Conservation (phyloP, 2,888 invertebrate species). For the Oxytorus armatus region DNA sequence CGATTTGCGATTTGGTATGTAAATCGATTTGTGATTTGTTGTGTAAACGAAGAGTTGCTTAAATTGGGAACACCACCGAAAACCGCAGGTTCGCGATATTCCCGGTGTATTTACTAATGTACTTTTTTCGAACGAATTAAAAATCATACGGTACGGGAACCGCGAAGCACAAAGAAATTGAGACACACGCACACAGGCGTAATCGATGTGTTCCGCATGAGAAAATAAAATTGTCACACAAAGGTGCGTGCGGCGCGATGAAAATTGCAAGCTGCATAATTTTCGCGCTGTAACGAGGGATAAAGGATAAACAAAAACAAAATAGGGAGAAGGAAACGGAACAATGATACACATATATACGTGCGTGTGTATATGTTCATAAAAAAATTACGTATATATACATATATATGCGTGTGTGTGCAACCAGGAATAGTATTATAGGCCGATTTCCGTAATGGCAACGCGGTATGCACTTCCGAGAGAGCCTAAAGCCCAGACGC, state of each 20-base stretch:
- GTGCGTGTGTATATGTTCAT: neutral
- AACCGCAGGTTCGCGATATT: too few species aligned
- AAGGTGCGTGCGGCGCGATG: constrained; percentile 2
- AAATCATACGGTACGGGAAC: too few species aligned
- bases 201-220: neutral
- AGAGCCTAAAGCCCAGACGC: constrained; percentile 73
- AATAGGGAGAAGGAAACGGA: constrained; percentile 17
- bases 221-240: neutral
- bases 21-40: too few species aligned
- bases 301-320: constrained; percentile 4
- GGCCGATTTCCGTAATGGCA: constrained; percentile 70
- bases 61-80: too few species aligned
- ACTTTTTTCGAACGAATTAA: too few species aligned
- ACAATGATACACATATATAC: neutral
- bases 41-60: too few species aligned
- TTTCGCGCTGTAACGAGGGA: neutral
- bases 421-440: constrained; percentile 45
- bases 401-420: neutral
- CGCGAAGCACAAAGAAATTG: neutral
- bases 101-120: too few species aligned
- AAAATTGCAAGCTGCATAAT: constrained; percentile 22
- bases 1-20: too few species aligned
- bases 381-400: neutral
- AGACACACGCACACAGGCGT: too few species aligned
- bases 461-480: constrained; percentile 44